A percentile compares a stretch with the other conserved stretches of the same genome.
These are phyloP conservation scores for Phalanger gymnotis DNA, from an alignment of 2,797 vertebrate species.

Conservation along the genomic window DNA sequence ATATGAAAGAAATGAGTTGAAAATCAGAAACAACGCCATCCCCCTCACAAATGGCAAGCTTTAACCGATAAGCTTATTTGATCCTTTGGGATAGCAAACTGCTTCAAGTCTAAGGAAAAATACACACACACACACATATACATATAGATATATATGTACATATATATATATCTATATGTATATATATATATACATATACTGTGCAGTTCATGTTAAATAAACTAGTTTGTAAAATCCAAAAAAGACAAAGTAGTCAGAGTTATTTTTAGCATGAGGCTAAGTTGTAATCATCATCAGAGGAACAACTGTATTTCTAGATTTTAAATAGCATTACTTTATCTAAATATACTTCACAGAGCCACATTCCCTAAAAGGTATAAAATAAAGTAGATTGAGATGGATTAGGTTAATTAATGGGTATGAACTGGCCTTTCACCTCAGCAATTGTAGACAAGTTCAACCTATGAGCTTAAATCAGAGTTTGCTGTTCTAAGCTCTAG, in stretches of 20 bases:
- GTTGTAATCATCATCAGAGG: conserved; percentile 68
- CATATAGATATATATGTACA: too few relatives aligned
- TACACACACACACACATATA: conserved; percentile 16
- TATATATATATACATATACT: background rate
- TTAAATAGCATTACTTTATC: conserved; percentile 75
- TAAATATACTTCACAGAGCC: conserved; percentile 82
- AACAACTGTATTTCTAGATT: conserved; percentile 66
- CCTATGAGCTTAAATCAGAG: conserved; percentile 87
- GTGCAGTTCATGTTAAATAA: conserved; percentile 36
- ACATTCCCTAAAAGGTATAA: conserved; percentile 82
- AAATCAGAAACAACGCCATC: conserved; percentile 56
- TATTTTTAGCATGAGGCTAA: conserved; percentile 62
- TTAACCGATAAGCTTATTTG: conserved; percentile 70
- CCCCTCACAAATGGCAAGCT: background rate
- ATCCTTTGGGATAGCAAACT: conserved; percentile 58
- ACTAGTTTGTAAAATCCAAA: conserved; percentile 64
- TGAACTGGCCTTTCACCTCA: conserved; percentile 85
- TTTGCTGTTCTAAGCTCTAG: conserved; percentile 83
- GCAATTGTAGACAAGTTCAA: conserved; percentile 86
- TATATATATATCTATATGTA: too few relatives aligned
- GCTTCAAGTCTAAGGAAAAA: conserved; percentile 60
- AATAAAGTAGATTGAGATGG: conserved; percentile 86
- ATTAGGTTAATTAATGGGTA: conserved; percentile 87
- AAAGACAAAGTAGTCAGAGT: conserved; percentile 52
- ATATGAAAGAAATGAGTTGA: conserved; percentile 18